Evolutionary conservation across 2,888 invertebrate species (phyloP).

Genomic region (Caenorhabditis japonica): DNA sequence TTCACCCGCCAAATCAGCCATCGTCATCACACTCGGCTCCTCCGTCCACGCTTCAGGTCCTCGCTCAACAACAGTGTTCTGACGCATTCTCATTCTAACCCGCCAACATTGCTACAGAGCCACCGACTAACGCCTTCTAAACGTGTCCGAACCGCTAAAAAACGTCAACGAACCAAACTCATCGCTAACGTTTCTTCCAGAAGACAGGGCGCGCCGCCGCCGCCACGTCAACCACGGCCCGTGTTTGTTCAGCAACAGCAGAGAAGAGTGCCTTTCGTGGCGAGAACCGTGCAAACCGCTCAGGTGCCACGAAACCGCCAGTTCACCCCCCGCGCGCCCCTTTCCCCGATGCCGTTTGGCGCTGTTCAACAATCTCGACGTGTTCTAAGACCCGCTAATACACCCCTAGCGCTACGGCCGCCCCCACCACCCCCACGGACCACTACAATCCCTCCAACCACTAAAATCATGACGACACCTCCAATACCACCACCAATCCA

Average conservation of each 20-base stretch:
- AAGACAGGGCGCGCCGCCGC: slow-evolving; percentile 13
- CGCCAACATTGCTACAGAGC: too few relatives aligned
- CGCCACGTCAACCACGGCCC: background rate
- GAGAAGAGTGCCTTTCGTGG: slow-evolving; percentile 1
- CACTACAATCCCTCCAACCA: background rate
- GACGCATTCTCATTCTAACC: too few relatives aligned
- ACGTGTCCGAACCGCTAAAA: slow-evolving; percentile 7
- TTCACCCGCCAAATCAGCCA: slow-evolving; percentile 45
- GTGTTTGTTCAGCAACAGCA: background rate
- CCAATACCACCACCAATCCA: slow-evolving; percentile 6
- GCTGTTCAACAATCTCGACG: slow-evolving; percentile 30
- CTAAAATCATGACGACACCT: too few relatives aligned
- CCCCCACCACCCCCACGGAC: slow-evolving; percentile 1
- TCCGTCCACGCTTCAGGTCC: too few relatives aligned
- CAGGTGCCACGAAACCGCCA: background rate
- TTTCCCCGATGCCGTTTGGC: slow-evolving; percentile 43
- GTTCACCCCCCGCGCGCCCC: slow-evolving; percentile 15
- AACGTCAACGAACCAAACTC: background rate
- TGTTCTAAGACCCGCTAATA: slow-evolving; percentile 6
- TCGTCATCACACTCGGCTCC: slow-evolving; percentile 37
- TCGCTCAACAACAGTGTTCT: too few relatives aligned
- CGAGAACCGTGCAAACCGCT: background rate
- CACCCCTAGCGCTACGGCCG: slow-evolving; percentile 8
- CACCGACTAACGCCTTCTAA: too few relatives aligned
- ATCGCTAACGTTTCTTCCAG: slow-evolving; percentile 34